Conservation (phyloP, 2,113 vertebrate genomes). For the Corapipo altera region DNA sequence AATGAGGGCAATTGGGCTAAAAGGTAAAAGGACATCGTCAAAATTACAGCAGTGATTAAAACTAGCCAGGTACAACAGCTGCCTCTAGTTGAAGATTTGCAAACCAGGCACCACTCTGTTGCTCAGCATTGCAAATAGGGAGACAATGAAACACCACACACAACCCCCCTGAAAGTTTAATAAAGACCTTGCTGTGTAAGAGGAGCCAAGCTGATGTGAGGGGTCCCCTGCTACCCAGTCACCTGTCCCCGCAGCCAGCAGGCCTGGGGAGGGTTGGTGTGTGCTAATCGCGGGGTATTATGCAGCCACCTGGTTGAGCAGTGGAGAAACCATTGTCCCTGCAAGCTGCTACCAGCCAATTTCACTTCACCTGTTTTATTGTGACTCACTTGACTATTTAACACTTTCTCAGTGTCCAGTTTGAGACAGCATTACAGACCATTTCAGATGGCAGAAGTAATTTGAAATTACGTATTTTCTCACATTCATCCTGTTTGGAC, state of each 20-base stretch:
- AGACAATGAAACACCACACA: background rate
- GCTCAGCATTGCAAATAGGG: background rate
- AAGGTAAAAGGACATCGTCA: background rate
- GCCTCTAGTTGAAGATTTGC: background rate
- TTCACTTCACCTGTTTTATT: background rate
- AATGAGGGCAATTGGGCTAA: background rate
- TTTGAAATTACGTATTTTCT: background rate
- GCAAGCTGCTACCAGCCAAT: background rate
- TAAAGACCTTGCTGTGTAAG: background rate
- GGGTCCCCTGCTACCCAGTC: background rate
- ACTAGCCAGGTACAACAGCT: background rate
- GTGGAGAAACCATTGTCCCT: background rate
- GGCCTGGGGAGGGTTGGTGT: accelerated
- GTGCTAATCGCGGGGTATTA: background rate
- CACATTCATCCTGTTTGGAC: background rate
- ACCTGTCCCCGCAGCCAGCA: background rate
- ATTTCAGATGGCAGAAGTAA: background rate
- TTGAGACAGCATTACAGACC: background rate
- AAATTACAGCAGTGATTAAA: background rate
- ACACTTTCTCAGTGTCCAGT: background rate
- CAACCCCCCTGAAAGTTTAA: background rate
- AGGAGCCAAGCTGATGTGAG: background rate
- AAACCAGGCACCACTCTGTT: background rate
- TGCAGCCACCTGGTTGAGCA: background rate
- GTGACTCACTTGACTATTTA: background rate